Conservation (phyloP, 2,888 invertebrate species). For the Drosophila conformis region DNA sequence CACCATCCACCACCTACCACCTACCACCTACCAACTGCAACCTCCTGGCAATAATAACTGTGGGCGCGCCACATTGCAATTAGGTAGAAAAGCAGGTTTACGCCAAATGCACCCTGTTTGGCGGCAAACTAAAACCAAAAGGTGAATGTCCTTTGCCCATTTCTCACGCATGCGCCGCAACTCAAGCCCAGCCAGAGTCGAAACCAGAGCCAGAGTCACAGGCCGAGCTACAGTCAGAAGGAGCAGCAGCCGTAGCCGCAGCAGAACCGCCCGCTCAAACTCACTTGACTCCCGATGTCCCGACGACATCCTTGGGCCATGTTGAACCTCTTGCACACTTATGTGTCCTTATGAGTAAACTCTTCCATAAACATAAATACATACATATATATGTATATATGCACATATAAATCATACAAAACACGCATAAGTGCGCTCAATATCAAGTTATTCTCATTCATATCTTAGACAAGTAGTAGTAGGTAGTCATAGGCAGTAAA, state of each 20-base stretch:
- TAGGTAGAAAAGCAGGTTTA: constrained; percentile 63
- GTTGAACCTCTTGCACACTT: constrained; percentile 43
- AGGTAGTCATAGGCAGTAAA: neutral
- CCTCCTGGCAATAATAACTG: constrained; percentile 21
- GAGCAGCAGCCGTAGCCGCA: constrained; percentile 21
- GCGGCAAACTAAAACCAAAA: constrained; percentile 67
- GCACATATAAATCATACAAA: neutral
- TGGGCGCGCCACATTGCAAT: constrained; percentile 71
- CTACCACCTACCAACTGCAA: neutral
- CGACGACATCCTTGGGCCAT: constrained; percentile 33
- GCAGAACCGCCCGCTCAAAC: constrained; percentile 4
- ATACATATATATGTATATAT: neutral
- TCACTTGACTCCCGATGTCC: constrained; percentile 14
- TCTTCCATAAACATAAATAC: constrained; percentile 4
- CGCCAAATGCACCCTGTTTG: constrained; percentile 76
- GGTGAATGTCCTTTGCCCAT: constrained; percentile 73
- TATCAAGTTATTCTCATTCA: neutral
- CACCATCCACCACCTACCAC: neutral
- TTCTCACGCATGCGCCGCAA: constrained; percentile 64
- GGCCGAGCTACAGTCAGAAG: constrained; percentile 4
- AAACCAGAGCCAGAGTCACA: constrained; percentile 6
- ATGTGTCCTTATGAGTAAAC: constrained; percentile 13
- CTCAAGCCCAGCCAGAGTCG: constrained; percentile 15
- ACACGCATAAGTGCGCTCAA: neutral
- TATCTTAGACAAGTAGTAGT: neutral